Evolutionary conservation across 2,888 invertebrate genomes (phyloP), one percentile per base, ranked within the genome.

Genomic region (Scelioninae gen. 1): DNA sequence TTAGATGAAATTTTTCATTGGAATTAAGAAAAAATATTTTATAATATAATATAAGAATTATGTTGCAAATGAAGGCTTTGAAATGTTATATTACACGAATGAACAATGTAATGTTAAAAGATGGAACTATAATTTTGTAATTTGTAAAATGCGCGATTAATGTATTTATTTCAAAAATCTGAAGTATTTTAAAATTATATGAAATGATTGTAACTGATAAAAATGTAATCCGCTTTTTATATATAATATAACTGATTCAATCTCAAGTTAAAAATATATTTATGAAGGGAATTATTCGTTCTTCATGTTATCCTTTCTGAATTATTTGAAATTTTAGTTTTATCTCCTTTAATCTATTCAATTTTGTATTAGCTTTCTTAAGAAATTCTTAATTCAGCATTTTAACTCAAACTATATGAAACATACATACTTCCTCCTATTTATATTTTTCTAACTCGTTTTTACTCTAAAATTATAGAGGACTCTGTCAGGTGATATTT

Each of bases 221-320:
- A 66, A 43, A 8, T 63, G 45, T 75, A 75, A 66, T 60, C 65
- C 60, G 79, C 72, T 79, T 79, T 79, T 51, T 79, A 79, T 72
- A 68, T 68, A 55, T 53, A n/a, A n/a, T n/a, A 66, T 58, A 40
- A 23, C 0, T 62, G 23, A 69, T n/a, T 53, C 34, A 51, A 47
- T 71, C n/a, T 65, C 65, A 71, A n/a, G 58, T 65, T 65, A 23
- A 69, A 79, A 79, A 79, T 78, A 72, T 79, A 72, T 79, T 79
- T 71, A 63, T 79, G 63, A 71, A 71, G 58, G 23, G 13, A 34
- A 49, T 13, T 43, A 55, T 15, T n/a, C n/a, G 29, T 38, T 5
- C 49, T 49, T 10, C 5, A n/a, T 23, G 1, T 23, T 4, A 23
- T 23, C 23, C 23, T 23, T 23, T 1, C 4, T 2, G 23, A 23